Base-by-base conservation (phyloP, 2,888 invertebrate species). In the Tenthredo livida region DNA sequence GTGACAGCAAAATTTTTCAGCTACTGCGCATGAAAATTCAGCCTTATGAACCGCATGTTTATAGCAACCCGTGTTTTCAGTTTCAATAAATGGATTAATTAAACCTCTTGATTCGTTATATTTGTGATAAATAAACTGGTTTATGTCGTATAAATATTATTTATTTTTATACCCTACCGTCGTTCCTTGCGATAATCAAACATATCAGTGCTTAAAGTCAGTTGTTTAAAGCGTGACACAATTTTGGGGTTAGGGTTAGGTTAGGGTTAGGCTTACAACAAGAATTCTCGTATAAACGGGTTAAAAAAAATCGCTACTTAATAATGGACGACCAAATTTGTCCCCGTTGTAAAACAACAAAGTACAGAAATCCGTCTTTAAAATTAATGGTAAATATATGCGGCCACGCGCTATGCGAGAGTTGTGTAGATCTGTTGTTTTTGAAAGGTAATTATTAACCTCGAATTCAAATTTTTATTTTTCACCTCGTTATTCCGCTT, bases 341-440 rank as follows among this genome's bases (percentile, higher is more conserved):
- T 94, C 99, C 99, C 87, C 96, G 98, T 93, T 99, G 99, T 94
- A 98, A 98, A 95, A 98, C 99, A 61, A 98, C 96, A 77, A 99
- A 99, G 94, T 99, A 99, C 93, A 96, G 99, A 93, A 99, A 99
- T 94, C 99, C 99, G 54, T 97, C 98, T 0, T 94, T 99, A 84
- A 98, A 98, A 93, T 95, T 99, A 94, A 97, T 99, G 98, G 99
- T 99, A 87, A 99, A 99, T 93, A 96, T 98, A 85, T 99, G 99
- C 94, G 99, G 99, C 47, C 99, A 99, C 94, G 97, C 98, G 61
- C 94, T 99, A 90, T 99, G 99, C 94, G 99, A 99, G 94, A 98
- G 97, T 92, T 99, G 99, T 94, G 99, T 99, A 54, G 99, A 99
- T 93, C 95, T 99, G 86, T 94, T 99, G 47, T 99, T 99, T 94